Evolutionary conservation across 1,140 invertebrate species (phyloP), one percentile per base, ranked within the genome.

Genomic region (Asobara japonica): DNA sequence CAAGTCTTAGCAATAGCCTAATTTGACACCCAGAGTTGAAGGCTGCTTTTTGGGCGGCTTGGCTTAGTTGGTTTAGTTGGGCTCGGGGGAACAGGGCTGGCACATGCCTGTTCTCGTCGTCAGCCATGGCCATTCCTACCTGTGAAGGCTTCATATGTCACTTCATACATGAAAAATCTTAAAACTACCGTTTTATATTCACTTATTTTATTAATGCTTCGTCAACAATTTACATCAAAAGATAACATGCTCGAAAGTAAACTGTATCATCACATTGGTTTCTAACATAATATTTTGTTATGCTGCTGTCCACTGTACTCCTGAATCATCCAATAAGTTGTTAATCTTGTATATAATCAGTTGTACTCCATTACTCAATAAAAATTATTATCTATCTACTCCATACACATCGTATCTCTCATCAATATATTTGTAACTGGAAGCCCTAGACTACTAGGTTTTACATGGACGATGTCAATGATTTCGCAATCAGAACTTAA

Each of bases 401-500:
- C 77, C 79, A 84, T 84, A 87, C 81, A 86, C 83, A 85, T 86
- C 84, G 75, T 61, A 36, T 31, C 69, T 27, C 51, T 64, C 36
- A 70, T 29, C 29, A 48, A 25, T 27, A 48, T 30, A 29, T 67
- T 48, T 67, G 86, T 86, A 86, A 86, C 79, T 87, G 85, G 86
- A 87, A 87, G 86, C 86, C 86, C 86, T 87, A 87, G 85, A 80
- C 84, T 86, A 86, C 86, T 86, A 87, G 84, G 84, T 84, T 86
- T 84, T 85, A 86, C 81, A 84, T 86, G 84, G 85, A 87, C 84
- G 83, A 86, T 85, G 82, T 83, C 33, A 81, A 80, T 86, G 77
- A 80, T 74, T 76, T 84, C 41, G 65, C 48, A 60, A 64, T 62
- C 25, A 62, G 45, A 18, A 61, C 22, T 22, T 27, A 20, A 71